These are phyloP conservation scores for Drosophila nr. perissopoda DNA, from an alignment of 2,888 invertebrate genomes.

Conservation along the genomic window DNA sequence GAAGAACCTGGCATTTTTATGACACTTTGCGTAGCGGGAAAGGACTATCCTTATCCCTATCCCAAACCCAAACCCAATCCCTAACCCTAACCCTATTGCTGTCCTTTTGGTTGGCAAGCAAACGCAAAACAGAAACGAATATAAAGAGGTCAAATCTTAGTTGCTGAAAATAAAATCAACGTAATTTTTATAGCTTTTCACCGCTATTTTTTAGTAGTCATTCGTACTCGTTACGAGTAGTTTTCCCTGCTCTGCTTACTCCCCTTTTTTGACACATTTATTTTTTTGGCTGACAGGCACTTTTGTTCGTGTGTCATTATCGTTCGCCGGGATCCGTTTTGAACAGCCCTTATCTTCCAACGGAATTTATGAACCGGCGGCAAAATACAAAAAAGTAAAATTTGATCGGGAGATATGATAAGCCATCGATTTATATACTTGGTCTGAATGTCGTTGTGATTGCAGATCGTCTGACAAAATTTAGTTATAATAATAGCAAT, in stretches of 20 bases:
- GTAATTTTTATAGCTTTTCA: conserved; percentile 76
- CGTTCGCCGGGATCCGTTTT: conserved; percentile 52
- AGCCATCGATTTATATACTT: neutral
- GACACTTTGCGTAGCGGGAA: conserved; percentile 67
- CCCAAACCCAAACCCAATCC: neutral
- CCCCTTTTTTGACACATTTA: conserved; percentile 68
- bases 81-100: conserved; percentile 16
- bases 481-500: neutral
- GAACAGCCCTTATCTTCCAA: conserved; percentile 10
- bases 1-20: conserved; percentile 65
- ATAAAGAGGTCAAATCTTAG: conserved; percentile 61
- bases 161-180: conserved; percentile 77
- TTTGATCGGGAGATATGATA: conserved; percentile 43
- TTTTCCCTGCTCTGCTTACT: conserved; percentile 42
- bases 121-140: conserved; percentile 16
- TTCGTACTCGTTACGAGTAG: conserved; percentile 32
- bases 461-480: neutral
- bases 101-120: conserved; percentile 36
- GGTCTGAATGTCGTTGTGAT: neutral
- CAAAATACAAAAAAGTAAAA: conserved; percentile 29
- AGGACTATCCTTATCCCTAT: conserved; percentile 51
- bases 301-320: conserved; percentile 76
- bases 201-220: conserved; percentile 52
- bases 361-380: conserved; percentile 65
- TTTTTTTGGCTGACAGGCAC: conserved; percentile 66